Base-by-base conservation (phyloP, 2,888 invertebrate genomes). In the Merodon equestris region DNA sequence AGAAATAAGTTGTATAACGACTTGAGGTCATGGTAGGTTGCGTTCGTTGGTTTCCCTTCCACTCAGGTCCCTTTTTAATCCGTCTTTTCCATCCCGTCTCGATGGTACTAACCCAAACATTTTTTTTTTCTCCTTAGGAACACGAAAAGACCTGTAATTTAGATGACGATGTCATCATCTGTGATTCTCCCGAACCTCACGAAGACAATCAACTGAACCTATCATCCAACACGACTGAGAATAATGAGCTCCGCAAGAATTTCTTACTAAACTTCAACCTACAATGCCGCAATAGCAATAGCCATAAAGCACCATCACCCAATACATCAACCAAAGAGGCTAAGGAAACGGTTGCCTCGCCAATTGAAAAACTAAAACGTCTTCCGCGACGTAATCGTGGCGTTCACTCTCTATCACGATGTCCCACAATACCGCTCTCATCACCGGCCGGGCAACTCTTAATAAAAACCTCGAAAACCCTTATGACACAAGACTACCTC, bases 371-470 rank as follows among this genome's bases (percentile, higher is more conserved):
- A 84, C 86, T 77, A 83, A 89, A 74, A 72, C 86, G 87, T 10
- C 83, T 88, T 71, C 87, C 88, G 12, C 85, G 90, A 40, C 87
- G 90, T 48, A 89, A 89, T 82, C 88, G 91, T 48, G 86, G 89
- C 14, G 87, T 89, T 9, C 86, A 87, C 82, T 89, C 89, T 34
- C 86, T 91, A 12, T 86, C 89, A 18, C 87, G 90, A 67, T 90
- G 89, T 82, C 87, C 90, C 12, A 87, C 89, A 50, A 91, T 91
- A 74, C 90, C 91, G 1, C 88, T 91, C 63, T 91, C 91, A 10
- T 91, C 91, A 36, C 91, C 91, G 12, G 90, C 90, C 34, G 91
- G 91, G 4, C 87, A 90, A 53, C 84, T 89, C 47, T 84, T 91
- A 64, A 85, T 90, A 13, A 90, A 89, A 82, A 88, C 89, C 47